phyloP scores from a whole-genome alignment of 2,888 invertebrate genomes.

The Lepidocyrtinus sp. region DNA sequence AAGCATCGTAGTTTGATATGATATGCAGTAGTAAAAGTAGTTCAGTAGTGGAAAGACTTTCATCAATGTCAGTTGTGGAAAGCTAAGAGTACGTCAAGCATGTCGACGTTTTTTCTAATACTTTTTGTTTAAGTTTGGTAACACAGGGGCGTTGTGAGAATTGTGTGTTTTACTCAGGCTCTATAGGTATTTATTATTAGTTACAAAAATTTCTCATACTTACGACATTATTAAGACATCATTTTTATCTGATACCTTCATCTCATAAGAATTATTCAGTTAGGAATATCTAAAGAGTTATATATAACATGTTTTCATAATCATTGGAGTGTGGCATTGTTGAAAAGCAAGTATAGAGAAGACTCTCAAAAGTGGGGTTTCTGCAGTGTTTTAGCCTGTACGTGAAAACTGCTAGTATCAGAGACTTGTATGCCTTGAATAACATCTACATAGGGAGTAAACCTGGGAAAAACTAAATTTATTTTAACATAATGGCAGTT shows the following conservation, averaged over 20 bases:
- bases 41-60: constrained; percentile 35
- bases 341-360: too few relatives aligned
- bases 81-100: not conserved
- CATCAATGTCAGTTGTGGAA: constrained; percentile 12
- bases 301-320: not conserved
- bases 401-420: too few relatives aligned
- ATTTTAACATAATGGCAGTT: too few relatives aligned
- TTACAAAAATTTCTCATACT: too few relatives aligned
- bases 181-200: too few relatives aligned
- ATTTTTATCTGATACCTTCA: not conserved
- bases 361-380: too few relatives aligned
- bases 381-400: too few relatives aligned
- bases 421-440: too few relatives aligned
- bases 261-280: not conserved
- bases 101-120: not conserved
- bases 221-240: not conserved
- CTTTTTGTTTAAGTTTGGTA: not conserved
- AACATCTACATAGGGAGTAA: too few relatives aligned
- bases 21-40: constrained; percentile 5
- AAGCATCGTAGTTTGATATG: constrained; percentile 9
- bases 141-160: constrained; percentile 1
- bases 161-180: too few relatives aligned
- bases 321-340: too few relatives aligned
- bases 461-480: too few relatives aligned
- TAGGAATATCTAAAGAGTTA: not conserved